A percentile compares a stretch with the other conserved stretches of the same genome.
Evolutionary conservation across 2,888 invertebrate genomes (phyloP).

Genomic region (Rhamphomyia laevipes): DNA sequence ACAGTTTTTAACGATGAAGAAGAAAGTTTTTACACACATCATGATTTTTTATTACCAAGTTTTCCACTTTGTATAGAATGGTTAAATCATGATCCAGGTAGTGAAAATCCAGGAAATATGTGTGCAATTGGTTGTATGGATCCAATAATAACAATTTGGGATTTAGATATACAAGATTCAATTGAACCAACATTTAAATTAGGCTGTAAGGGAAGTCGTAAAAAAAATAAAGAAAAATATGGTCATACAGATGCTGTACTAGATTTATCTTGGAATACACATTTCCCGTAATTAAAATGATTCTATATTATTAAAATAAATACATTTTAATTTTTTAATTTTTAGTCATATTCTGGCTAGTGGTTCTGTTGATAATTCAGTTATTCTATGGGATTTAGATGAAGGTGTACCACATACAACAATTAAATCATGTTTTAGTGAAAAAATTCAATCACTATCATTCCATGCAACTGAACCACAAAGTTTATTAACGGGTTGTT

Average conservation of each 20-base stretch:
- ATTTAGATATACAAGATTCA: slow-evolving; percentile 84
- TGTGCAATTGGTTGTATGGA: slow-evolving; percentile 90
- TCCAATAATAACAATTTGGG: slow-evolving; percentile 92
- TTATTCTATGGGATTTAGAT: slow-evolving; percentile 87
- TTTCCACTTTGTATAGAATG: slow-evolving; percentile 90
- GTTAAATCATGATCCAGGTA: slow-evolving; percentile 73
- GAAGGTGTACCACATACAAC: slow-evolving; percentile 63
- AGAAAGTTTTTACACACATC: slow-evolving; percentile 85
- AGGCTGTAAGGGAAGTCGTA: slow-evolving; percentile 60
- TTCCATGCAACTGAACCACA: slow-evolving; percentile 80
- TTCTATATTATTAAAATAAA: neutral
- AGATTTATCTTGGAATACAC: slow-evolving; percentile 81
- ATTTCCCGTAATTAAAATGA: slow-evolving; percentile 46
- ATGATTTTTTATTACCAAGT: slow-evolving; percentile 79
- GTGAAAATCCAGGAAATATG: slow-evolving; percentile 64
- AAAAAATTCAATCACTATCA: slow-evolving; percentile 72
- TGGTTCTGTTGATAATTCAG: slow-evolving; percentile 80
- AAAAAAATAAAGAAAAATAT: slow-evolving; percentile 51
- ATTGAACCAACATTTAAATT: slow-evolving; percentile 79
- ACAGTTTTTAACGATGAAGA: slow-evolving; percentile 81
- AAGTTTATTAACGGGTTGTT: slow-evolving; percentile 69
- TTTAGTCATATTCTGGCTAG: slow-evolving; percentile 78
- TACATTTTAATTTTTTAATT: slow-evolving; percentile 8
- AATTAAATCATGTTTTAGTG: slow-evolving; percentile 54
- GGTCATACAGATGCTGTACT: slow-evolving; percentile 89